Evolutionary conservation across 1,140 invertebrate genomes (phyloP), one percentile per base, ranked within the genome.

Genomic region (Platyura marginata): DNA sequence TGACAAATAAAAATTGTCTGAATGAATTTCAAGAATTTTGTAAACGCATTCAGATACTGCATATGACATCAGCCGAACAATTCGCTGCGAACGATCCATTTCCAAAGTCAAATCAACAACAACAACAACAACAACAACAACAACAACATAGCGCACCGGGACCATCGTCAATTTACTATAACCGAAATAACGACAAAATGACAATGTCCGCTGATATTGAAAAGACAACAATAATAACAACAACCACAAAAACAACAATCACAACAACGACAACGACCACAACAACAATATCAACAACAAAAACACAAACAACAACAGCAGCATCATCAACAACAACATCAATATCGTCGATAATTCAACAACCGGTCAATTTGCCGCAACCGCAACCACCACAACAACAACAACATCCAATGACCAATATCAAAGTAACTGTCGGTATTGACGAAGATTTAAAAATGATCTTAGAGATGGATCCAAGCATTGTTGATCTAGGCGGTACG

Each of bases 361-460:
- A 22, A 29, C 11, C 35, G 34, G 39, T 20, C 33, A 42, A 41
- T 42, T n/a, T n/a, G n/a, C n/a, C n/a, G n/a, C n/a, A n/a, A n/a
- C n/a, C n/a, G n/a, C n/a, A n/a, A 44, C 16, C 21, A 21, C 40
- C 9, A 22, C 8, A 9, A 23, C 40, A 41, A 23, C 16, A 18
- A 5, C n/a, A n/a, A n/a, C n/a, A 34, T 25, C n/a, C 16, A n/a
- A 47, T 44, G 20, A 49, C 47, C n/a, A 62, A 61, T 43, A 61
- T 73, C 23, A 59, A 62, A n/a, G 63, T 70, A 19, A 63, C 66
- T 22, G 64, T 72, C 45, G 71, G 71, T 15, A 73, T 74, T 43
- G 70, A 72, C 51, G 69, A 70, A 47, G 71, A 74, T 57, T 55
- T 73, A 43, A 65, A 68, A 57, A 71, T 73, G 70, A 72, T 72